Evolutionary conservation across 2,113 vertebrate genomes (phyloP).

Genomic region (Prunella himalayana): DNA sequence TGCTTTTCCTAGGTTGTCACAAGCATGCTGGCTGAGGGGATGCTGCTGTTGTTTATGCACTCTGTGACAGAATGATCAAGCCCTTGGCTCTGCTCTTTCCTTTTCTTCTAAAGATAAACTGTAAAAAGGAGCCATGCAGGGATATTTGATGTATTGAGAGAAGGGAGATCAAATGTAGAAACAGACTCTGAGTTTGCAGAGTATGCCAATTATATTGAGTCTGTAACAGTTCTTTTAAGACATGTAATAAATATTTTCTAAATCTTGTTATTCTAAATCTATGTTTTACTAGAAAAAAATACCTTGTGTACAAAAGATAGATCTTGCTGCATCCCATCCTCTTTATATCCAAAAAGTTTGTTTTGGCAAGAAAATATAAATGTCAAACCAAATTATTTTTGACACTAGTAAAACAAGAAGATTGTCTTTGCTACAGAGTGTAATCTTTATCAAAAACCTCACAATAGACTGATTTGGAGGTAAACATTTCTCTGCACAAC

Average conservation of each 20-base stretch:
- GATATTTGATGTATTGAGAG: neutral
- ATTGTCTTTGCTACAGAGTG: neutral
- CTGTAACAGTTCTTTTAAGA: neutral
- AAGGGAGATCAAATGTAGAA: neutral
- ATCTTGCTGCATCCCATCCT: neutral
- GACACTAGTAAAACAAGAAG: neutral
- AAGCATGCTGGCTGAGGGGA: neutral
- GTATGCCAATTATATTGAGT: neutral
- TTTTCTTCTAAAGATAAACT: neutral
- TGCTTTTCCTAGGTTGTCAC: fast-evolving
- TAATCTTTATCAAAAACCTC: neutral
- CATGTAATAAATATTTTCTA: neutral
- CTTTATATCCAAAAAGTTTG: neutral
- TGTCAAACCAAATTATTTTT: neutral
- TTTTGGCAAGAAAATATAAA: neutral
- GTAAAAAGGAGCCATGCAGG: neutral
- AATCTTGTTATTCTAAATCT: neutral
- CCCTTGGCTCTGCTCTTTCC: neutral
- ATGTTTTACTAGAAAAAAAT: neutral
- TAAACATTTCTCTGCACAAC: neutral
- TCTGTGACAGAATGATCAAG: neutral
- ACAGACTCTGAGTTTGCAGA: neutral
- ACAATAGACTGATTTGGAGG: neutral
- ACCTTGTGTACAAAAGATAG: neutral
- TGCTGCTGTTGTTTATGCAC: neutral